Evolutionary conservation across 2,888 invertebrate species (phyloP), one percentile per base, ranked within the genome.

Genomic region (Psylliodes chrysocephalus): DNA sequence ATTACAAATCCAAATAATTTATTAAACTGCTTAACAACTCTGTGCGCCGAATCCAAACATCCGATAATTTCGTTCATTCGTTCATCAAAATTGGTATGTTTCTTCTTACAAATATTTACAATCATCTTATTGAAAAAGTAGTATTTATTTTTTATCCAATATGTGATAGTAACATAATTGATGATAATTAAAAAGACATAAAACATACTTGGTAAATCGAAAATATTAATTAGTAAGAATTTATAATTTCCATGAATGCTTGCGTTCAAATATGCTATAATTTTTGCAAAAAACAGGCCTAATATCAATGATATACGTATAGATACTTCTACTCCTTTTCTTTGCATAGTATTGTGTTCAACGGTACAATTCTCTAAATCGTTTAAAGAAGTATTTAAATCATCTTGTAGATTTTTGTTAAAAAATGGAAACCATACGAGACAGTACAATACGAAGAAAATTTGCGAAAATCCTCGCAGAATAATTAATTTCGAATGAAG

Each of bases 71-170:
- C 22, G 1, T 22, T 19, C 6, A 14, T 4, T 14, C 14, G n/a
- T 7, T 40, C 4, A 22, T 40, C 25, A 10, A 40, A 40, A 8
- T 22, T 18, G 2, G 2, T 10, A 15, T 8, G 10, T 5, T n/a
- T 14, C 19, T 53, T 53, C 5, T 25, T 3, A 10, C 35, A 35
- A 5, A 38, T 19, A 12, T 7, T 5, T 7, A 19, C 1, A 25
- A 38, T 40, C 15, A 40, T 40, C 8, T 33, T 15, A 18, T 57
- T 44, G 18, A 19, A 33, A 25, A 5, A 17, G 14, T 56, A 42
- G 38, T 51, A 53, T 54, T 54, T 63, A 38, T 49, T 54, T 12
- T 33, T 59, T 22, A 63, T 22, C 63, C 63, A 63, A 10, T 63
- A 49, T 3, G 53, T 49, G n/a, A 42, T 6, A 1, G 42, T 12